These are phyloP conservation scores for Polyommatus iphigenia DNA, from an alignment of 2,888 invertebrate species.

Conservation along the genomic window DNA sequence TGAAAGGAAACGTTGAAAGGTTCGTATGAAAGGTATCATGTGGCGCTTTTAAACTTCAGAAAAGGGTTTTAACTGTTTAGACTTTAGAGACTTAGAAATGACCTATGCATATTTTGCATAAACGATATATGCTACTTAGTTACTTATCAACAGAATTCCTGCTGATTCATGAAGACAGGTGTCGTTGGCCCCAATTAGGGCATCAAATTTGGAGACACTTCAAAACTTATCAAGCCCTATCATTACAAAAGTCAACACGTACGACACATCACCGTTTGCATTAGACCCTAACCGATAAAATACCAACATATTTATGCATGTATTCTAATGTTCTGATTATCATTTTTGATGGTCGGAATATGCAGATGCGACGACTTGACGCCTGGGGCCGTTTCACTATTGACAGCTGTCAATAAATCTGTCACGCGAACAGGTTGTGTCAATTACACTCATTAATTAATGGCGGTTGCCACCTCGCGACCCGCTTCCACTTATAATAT, in stretches of 20 bases:
- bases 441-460: conserved; percentile 5
- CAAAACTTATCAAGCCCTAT: not conserved
- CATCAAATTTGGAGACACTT: not conserved
- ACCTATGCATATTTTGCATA: not conserved
- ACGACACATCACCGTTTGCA: not conserved
- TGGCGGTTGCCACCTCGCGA: conserved; percentile 5
- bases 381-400: conserved; percentile 2
- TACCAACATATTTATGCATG: not conserved
- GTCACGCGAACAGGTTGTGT: conserved; percentile 6
- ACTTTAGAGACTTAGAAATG: not conserved
- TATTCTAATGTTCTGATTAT: conserved; percentile 11
- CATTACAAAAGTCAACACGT: not conserved
- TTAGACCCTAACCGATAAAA: not conserved
- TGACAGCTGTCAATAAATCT: conserved; percentile 22
- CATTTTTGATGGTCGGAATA: conserved; percentile 17
- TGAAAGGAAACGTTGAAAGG: not conserved
- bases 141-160: not conserved
- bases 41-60: not conserved
- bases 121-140: not conserved
- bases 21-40: not conserved
- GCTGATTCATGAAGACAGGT: not conserved
- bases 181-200: too few relatives aligned
- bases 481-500: not conserved
- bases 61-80: not conserved
- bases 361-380: conserved; percentile 18